A percentile compares a stretch with the other conserved stretches of the same genome.
Conservation (phyloP, 2,797 vertebrate genomes). For the Molothrus ater region DNA sequence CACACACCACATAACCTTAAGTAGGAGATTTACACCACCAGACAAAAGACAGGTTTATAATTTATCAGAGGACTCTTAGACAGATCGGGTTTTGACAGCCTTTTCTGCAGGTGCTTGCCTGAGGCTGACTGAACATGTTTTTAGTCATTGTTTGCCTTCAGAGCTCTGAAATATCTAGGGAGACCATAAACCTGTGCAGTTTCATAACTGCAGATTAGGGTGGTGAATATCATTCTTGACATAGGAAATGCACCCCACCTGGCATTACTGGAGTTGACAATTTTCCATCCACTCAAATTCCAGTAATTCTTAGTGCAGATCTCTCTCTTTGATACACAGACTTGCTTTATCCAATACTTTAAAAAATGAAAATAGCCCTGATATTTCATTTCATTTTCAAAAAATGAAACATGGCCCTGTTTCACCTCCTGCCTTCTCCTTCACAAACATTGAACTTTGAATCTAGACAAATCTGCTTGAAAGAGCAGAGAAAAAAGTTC, state of each 20-base stretch:
- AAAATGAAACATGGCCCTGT: neutral
- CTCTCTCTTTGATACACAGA: neutral
- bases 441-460: neutral
- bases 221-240: neutral
- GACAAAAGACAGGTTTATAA: neutral
- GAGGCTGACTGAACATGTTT: neutral
- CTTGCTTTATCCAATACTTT: neutral
- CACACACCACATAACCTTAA: neutral
- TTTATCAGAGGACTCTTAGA: neutral
- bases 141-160: neutral
- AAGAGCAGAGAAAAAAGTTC: neutral
- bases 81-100: slow-evolving; percentile 21
- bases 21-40: neutral
- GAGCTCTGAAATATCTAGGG: neutral
- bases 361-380: neutral
- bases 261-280: neutral
- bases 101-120: slow-evolving; percentile 56
- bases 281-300: neutral
- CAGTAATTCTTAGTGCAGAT: neutral
- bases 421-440: neutral
- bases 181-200: neutral
- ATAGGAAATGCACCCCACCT: neutral
- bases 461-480: neutral
- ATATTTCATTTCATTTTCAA: too few species aligned
- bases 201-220: neutral